Percentiles rank a stretch among this genome's conserved stretches.
phyloP scores from a whole-genome alignment of 2,113 vertebrate genomes.

The Microtus oregoni region DNA sequence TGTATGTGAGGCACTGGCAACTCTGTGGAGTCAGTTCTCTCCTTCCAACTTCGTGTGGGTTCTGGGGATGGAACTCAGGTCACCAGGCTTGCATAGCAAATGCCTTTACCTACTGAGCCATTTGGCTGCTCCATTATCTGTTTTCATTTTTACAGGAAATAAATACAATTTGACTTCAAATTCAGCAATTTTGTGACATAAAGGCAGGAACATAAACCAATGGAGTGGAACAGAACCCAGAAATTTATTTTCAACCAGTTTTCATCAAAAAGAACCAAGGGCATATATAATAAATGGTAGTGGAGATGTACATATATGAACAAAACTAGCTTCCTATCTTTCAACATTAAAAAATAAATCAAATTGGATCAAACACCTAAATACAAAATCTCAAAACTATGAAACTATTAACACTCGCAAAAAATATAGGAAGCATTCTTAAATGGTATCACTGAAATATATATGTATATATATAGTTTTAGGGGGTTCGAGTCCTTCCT shows the following conservation, averaged over 20 bases:
- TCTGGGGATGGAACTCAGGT: neutral
- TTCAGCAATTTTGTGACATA: neutral
- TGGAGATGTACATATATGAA: neutral
- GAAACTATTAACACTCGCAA: neutral
- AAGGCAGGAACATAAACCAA: neutral
- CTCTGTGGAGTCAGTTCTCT: neutral
- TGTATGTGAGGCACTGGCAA: neutral
- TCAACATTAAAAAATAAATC: neutral
- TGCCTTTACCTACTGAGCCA: neutral
- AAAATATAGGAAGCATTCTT: neutral
- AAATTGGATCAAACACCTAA: neutral
- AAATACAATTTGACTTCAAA: slow-evolving; percentile 23
- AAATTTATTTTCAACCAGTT: neutral
- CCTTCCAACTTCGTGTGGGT: neutral
- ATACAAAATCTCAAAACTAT: neutral
- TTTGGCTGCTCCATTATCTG: neutral
- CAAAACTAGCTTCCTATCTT: neutral
- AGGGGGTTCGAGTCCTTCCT: too few species aligned
- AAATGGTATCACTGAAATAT: neutral
- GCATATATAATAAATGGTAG: neutral
- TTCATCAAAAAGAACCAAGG: neutral
- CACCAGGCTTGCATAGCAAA: neutral
- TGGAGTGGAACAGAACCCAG: neutral
- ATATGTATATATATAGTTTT: too few species aligned
- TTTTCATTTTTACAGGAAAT: neutral